Conservation (phyloP, 2,888 invertebrate genomes). For the Zonitis immaculata region DNA sequence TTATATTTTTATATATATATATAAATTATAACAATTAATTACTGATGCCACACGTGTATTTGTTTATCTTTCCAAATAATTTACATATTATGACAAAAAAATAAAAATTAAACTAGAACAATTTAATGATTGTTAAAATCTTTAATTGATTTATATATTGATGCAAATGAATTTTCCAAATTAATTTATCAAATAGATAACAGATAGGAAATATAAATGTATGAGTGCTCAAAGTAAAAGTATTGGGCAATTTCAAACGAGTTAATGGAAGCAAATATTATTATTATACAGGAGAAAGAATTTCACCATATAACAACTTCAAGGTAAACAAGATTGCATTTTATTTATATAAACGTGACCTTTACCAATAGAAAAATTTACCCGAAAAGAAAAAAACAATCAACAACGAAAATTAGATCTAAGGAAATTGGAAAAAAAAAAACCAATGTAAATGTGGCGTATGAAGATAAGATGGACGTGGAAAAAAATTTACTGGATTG, state of each 20-base stretch:
- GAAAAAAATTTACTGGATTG: too few relatives aligned
- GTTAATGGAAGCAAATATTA: neutral
- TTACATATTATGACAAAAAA: too few relatives aligned
- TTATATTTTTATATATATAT: neutral
- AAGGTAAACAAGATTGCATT: neutral
- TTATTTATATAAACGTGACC: neutral
- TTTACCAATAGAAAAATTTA: neutral
- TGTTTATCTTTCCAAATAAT: neutral
- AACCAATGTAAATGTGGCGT: too few relatives aligned
- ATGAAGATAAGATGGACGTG: too few relatives aligned
- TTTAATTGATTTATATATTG: too few relatives aligned
- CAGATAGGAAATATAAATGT: neutral
- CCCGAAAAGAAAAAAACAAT: neutral
- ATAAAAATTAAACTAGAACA: too few relatives aligned
- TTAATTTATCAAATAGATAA: too few relatives aligned
- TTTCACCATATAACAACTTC: neutral
- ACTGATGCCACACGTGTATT: neutral
- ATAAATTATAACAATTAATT: neutral
- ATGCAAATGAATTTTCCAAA: too few relatives aligned
- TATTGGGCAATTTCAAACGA: neutral
- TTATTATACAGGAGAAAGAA: neutral
- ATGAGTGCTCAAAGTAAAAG: neutral
- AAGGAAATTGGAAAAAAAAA: too few relatives aligned
- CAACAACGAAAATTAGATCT: too few relatives aligned
- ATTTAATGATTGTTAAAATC: too few relatives aligned